phyloP scores from a whole-genome alignment of 2,888 invertebrate genomes.

The Ischnura elegans region DNA sequence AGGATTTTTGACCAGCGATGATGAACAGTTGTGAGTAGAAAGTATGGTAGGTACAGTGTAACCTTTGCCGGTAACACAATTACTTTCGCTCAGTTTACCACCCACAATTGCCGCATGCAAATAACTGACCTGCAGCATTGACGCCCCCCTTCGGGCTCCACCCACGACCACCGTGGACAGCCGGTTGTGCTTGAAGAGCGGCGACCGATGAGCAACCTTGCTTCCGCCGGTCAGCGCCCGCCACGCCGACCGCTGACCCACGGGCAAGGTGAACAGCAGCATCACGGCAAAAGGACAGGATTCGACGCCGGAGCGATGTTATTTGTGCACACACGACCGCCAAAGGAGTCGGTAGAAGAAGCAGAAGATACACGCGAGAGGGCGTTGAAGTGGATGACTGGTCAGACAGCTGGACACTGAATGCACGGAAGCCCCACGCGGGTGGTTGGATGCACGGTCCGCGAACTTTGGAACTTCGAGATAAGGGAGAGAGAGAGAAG shows the following conservation, averaged over 20 bases:
- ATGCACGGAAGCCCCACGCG: neutral
- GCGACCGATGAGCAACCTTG: neutral
- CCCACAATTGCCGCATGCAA: too few species aligned
- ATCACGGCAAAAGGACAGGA: neutral
- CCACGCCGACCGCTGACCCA: neutral
- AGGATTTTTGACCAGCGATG: too few species aligned
- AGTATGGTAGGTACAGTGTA: too few species aligned
- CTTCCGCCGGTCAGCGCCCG: slow-evolving; percentile 1
- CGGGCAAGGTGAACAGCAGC: neutral
- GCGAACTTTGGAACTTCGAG: slow-evolving; percentile 16
- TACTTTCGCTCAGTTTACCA: too few species aligned
- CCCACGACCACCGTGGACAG: neutral
- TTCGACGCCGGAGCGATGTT: neutral
- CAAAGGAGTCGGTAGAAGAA: too few species aligned
- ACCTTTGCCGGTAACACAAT: too few species aligned
- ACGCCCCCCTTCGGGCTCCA: neutral
- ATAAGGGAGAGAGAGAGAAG: neutral
- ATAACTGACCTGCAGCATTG: slow-evolving; percentile 27
- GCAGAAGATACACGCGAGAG: too few species aligned
- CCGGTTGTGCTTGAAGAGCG: neutral
- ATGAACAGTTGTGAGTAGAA: too few species aligned
- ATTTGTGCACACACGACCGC: neutral
- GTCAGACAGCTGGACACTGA: neutral
- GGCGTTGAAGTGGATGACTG: neutral
- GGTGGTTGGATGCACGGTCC: neutral